Evolutionary conservation across 2,888 invertebrate species (phyloP).

Genomic region (Clitarchus hookeri): DNA sequence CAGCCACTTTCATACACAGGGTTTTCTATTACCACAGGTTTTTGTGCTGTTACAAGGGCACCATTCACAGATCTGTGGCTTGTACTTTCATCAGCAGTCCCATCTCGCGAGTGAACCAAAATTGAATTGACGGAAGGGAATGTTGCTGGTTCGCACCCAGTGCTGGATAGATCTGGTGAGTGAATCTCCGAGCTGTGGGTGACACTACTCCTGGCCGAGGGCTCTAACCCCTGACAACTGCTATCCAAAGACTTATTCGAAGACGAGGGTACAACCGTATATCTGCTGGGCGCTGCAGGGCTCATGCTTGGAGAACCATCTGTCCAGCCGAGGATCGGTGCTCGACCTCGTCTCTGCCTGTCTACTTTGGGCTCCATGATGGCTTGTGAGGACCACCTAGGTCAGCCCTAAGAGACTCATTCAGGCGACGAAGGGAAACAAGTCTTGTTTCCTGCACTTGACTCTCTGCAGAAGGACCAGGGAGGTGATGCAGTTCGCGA

Average conservation of each 20-base stretch:
- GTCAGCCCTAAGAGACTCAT: too few relatives aligned
- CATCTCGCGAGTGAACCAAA: neutral
- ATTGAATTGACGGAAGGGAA: neutral
- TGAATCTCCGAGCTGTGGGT: conserved; percentile 44
- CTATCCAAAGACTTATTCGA: conserved; percentile 49
- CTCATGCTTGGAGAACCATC: conserved; percentile 51
- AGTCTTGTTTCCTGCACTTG: too few relatives aligned
- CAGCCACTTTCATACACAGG: conserved; percentile 24
- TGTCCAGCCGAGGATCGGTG: conserved; percentile 53
- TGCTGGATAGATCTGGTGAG: conserved; percentile 50
- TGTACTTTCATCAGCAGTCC: neutral
- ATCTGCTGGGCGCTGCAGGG: conserved; percentile 47
- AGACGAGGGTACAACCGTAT: conserved; percentile 49
- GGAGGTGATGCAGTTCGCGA: neutral
- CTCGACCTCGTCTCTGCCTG: conserved; percentile 45
- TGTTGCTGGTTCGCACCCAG: conserved; percentile 40
- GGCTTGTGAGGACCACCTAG: too few relatives aligned
- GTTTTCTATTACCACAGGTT: conserved; percentile 27
- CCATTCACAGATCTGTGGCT: neutral
- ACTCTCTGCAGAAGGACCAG: neutral
- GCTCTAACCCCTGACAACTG: conserved; percentile 60
- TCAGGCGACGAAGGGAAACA: too few relatives aligned
- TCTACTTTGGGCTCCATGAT: conserved; percentile 37
- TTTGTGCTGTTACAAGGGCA: neutral
- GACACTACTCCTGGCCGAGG: conserved; percentile 48